These are phyloP conservation scores for Pyrgilauda ruficollis DNA, from an alignment of 2,113 vertebrate genomes.

Conservation along the genomic window DNA sequence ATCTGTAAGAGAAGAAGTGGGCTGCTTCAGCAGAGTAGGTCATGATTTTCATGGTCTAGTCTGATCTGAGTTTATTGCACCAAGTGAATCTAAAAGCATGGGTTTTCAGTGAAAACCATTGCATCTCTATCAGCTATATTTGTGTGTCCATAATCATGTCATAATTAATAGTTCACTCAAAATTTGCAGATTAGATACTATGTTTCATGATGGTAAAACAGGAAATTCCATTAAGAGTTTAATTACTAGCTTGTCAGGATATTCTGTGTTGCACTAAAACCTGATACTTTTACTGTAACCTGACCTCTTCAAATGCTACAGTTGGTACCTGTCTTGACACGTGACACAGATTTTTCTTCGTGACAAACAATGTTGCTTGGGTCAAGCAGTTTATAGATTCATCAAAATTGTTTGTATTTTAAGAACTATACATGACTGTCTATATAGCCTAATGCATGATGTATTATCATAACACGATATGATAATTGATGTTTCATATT, in stretches of 20 bases:
- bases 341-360: background rate
- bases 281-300: background rate
- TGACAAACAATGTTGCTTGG: background rate
- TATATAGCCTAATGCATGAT: background rate
- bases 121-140: background rate
- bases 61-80: background rate
- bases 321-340: background rate
- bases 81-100: background rate
- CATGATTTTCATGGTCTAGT: background rate
- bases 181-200: background rate
- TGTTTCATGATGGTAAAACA: background rate
- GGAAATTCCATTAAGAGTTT: background rate
- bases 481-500: background rate
- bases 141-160: background rate
- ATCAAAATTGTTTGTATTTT: background rate
- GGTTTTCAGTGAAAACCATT: background rate
- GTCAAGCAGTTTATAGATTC: background rate
- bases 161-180: background rate
- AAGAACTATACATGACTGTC: background rate
- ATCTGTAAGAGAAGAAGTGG: conserved; percentile 14
- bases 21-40: background rate
- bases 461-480: background rate
- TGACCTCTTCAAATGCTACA: background rate
- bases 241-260: background rate
- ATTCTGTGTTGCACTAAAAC: background rate